Conservation (phyloP, 2,888 invertebrate species). For the Thelaira solivaga region DNA sequence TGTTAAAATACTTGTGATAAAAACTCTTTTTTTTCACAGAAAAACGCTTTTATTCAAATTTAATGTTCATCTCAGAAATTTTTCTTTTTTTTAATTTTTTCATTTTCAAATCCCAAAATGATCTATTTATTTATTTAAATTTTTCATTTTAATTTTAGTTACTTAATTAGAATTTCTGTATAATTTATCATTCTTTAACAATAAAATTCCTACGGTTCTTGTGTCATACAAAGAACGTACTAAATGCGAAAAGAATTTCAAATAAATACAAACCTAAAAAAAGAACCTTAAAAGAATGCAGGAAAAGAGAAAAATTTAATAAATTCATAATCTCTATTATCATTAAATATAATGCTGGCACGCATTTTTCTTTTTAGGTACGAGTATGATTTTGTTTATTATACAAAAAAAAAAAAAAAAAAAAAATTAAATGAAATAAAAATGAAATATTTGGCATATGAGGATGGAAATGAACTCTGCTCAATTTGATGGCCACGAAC, state of each 20-base stretch:
- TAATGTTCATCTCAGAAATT: too few relatives aligned
- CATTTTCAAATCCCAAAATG: too few relatives aligned
- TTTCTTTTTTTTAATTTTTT: too few relatives aligned
- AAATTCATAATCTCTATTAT: constrained; percentile 56
- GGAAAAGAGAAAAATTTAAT: constrained; percentile 24
- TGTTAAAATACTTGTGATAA: too few relatives aligned
- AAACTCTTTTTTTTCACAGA: too few relatives aligned
- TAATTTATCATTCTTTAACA: constrained; percentile 21
- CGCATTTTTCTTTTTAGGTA: constrained; percentile 33
- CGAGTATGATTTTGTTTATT: constrained; percentile 11
- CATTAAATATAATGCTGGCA: constrained; percentile 53
- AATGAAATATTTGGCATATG: constrained; percentile 22
- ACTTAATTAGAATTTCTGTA: constrained; percentile 41
- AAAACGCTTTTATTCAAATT: too few relatives aligned
- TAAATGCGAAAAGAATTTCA: constrained; percentile 24
- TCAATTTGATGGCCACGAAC: constrained; percentile 63
- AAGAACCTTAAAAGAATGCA: background rate
- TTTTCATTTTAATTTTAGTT: background rate
- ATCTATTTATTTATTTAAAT: too few relatives aligned
- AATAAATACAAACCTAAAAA: background rate
- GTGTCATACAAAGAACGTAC: background rate
- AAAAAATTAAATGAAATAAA: too few relatives aligned
- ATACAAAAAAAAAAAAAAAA: constrained; percentile 6
- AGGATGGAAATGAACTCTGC: constrained; percentile 41
- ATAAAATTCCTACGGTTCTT: background rate